phyloP scores from a whole-genome alignment of 1,140 invertebrate genomes.

The Oppia nitens region DNA sequence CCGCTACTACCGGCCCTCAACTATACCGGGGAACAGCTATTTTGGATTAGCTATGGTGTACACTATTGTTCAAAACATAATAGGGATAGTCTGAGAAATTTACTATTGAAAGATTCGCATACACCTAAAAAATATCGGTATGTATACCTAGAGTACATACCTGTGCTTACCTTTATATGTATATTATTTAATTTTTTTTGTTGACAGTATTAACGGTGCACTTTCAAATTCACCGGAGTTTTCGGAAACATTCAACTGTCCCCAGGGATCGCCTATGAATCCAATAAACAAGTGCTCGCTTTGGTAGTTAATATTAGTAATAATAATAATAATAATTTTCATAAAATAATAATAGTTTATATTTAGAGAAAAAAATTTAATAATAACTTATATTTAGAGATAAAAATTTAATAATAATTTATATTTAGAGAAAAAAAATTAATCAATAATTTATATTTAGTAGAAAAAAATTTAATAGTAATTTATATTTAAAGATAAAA shows the following conservation, averaged over 20 bases:
- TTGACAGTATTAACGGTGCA: constrained; percentile 56
- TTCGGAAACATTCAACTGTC: constrained; percentile 58
- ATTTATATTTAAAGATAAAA: no score
- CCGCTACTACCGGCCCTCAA: constrained; percentile 56
- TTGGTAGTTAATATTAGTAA: constrained; percentile 55
- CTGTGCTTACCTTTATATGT: no score
- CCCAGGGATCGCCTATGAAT: constrained; percentile 57
- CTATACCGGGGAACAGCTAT: constrained; percentile 67
- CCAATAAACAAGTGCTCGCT: constrained; percentile 55
- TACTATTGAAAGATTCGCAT: constrained; percentile 22
- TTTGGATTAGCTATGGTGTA: constrained; percentile 82
- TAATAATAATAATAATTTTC: no score
- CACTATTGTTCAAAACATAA: constrained; percentile 24
- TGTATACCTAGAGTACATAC: no score
- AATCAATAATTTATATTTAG: no score
- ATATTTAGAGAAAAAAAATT: no score
- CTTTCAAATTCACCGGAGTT: constrained; percentile 74
- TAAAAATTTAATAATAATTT: no score
- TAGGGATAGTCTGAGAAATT: constrained; percentile 21
- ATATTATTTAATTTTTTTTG: no score
- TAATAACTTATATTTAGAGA: no score
- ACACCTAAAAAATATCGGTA: constrained; percentile 28
- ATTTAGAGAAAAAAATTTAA: no score
- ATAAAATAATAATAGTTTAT: no score
- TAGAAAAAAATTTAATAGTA: no score